phyloP scores from a whole-genome alignment of 1,140 invertebrate species.

The Drosophila bipectinata region DNA sequence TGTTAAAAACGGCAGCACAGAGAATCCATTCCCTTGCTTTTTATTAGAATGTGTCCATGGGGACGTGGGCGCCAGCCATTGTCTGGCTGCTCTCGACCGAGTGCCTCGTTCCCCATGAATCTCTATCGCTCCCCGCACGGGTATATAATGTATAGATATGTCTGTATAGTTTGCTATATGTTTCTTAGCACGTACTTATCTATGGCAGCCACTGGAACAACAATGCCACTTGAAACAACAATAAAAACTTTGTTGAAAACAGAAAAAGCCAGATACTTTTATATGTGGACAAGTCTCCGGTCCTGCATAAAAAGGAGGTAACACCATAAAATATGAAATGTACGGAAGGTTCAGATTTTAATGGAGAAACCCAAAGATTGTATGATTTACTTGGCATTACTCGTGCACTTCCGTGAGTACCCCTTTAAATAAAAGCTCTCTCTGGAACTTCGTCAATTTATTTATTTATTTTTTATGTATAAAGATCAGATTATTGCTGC shows the following conservation, averaged over 20 bases:
- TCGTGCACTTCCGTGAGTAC: neutral
- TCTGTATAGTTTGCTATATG: slow-evolving; percentile 66
- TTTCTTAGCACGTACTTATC: slow-evolving; percentile 81
- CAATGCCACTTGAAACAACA: slow-evolving; percentile 66
- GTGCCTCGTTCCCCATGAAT: slow-evolving; percentile 38
- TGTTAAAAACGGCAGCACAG: slow-evolving; percentile 57
- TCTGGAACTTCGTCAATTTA: neutral
- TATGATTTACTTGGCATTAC: neutral
- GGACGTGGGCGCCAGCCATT: slow-evolving; percentile 75
- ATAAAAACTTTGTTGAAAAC: slow-evolving; percentile 70
- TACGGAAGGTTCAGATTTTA: neutral
- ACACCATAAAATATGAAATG: slow-evolving; percentile 1
- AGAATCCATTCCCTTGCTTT: slow-evolving; percentile 67
- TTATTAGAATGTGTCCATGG: slow-evolving; percentile 79
- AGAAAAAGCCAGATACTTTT: slow-evolving; percentile 29
- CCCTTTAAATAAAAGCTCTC: neutral
- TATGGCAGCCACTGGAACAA: slow-evolving; percentile 51
- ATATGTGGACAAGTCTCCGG: slow-evolving; percentile 31
- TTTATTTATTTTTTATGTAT: neutral
- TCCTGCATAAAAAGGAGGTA: slow-evolving; percentile 25
- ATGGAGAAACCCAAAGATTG: neutral
- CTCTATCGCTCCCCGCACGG: slow-evolving; percentile 23
- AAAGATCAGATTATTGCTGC: neutral
- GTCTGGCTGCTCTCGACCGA: slow-evolving; percentile 37
- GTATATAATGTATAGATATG: slow-evolving; percentile 33